These are phyloP conservation scores for Oedothorax gibbosus DNA, from an alignment of 1,140 invertebrate genomes.

Conservation along the genomic window DNA sequence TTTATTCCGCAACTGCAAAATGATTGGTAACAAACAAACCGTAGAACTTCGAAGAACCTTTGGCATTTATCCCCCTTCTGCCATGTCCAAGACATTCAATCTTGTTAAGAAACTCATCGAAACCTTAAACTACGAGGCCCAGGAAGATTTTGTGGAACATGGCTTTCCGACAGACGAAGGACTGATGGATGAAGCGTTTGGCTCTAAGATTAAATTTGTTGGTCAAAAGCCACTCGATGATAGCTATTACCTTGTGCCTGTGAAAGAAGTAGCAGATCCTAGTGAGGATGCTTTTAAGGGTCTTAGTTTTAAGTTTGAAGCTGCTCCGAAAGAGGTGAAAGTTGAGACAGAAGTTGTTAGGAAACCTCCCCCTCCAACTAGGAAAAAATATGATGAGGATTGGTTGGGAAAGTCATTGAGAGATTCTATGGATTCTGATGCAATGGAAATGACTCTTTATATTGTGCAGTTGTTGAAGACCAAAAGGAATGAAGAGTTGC, in stretches of 20 bases:
- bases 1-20: conserved; percentile 74
- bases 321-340: neutral
- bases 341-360: neutral
- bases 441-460: conserved; percentile 73
- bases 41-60: conserved; percentile 39
- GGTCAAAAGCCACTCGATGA: conserved; percentile 35
- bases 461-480: conserved; percentile 76
- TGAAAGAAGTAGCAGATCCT: neutral
- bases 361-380: neutral
- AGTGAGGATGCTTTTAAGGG: conserved; percentile 26
- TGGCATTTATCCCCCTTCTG: conserved; percentile 14
- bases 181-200: conserved; percentile 62
- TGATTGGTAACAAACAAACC: conserved; percentile 71
- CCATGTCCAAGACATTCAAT: conserved; percentile 66
- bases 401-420: conserved; percentile 58
- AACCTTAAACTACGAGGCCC: neutral
- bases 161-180: conserved; percentile 27
- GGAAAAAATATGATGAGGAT: conserved; percentile 4
- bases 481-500: conserved; percentile 78
- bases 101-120: conserved; percentile 65
- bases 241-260: conserved; percentile 24
- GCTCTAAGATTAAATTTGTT: conserved; percentile 64
- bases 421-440: conserved; percentile 57
- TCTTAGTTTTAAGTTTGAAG: conserved; percentile 43
- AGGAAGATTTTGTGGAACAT: conserved; percentile 17